A percentile compares a stretch with the other conserved stretches of the same genome.
These are phyloP conservation scores for Coilia nasus DNA, from an alignment of 2,797 vertebrate genomes.

Conservation along the genomic window DNA sequence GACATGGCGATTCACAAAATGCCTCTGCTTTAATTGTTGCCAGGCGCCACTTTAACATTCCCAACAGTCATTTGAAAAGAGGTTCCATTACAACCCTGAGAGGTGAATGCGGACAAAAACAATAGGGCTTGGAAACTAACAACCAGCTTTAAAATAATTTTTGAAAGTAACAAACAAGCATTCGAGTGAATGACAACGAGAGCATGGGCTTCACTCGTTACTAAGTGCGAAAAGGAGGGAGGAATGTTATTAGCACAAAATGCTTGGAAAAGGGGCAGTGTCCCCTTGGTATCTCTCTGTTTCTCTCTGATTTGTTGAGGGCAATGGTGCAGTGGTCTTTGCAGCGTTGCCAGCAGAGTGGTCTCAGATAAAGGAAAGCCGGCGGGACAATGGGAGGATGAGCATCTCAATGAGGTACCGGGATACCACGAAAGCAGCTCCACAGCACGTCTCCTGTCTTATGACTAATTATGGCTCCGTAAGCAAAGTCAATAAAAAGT, in stretches of 20 bases:
- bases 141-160: neutral
- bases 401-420: conserved; percentile 30
- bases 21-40: conserved; percentile 18
- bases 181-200: neutral
- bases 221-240: neutral
- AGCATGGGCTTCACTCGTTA: neutral
- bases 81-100: neutral
- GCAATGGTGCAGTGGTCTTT: neutral
- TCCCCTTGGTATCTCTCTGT: neutral
- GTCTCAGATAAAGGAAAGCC: neutral
- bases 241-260: neutral
- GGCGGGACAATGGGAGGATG: neutral
- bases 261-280: neutral
- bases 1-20: neutral
- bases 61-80: neutral
- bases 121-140: neutral
- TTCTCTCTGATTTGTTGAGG: neutral
- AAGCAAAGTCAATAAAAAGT: conserved; percentile 41
- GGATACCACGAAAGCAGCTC: neutral
- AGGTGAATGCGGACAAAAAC: neutral
- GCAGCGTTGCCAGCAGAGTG: neutral
- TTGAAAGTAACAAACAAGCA: neutral
- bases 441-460: conserved; percentile 32
- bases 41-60: neutral
- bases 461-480: conserved; percentile 45